Evolutionary conservation across 1,140 invertebrate genomes (phyloP).

Genomic region (Drosophila oshimai): DNA sequence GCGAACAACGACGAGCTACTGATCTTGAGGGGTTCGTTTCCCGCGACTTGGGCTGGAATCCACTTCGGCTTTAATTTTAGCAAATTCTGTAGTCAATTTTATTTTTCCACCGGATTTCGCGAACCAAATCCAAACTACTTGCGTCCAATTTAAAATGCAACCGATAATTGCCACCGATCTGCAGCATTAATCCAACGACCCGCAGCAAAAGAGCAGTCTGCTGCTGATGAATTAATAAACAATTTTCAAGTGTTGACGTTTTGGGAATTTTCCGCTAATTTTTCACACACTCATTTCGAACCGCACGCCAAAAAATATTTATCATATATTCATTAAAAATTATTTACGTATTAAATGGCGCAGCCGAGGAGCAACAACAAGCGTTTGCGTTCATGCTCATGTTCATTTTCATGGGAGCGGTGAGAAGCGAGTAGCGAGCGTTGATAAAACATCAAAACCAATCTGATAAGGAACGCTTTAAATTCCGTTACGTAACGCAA

Average conservation of each 20-base stretch:
- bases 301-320: constrained; percentile 53
- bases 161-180: constrained; percentile 7
- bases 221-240: constrained; percentile 19
- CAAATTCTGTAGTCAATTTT: too few relatives aligned
- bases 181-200: background rate
- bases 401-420: constrained; percentile 6
- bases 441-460: constrained; percentile 78
- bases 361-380: constrained; percentile 27
- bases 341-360: constrained; percentile 67
- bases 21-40: background rate
- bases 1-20: background rate
- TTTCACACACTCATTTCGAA: constrained; percentile 57
- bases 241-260: constrained; percentile 55
- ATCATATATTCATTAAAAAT: constrained; percentile 79
- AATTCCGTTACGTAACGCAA: constrained; percentile 82
- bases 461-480: constrained; percentile 82
- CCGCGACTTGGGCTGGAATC: too few relatives aligned
- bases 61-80: too few relatives aligned
- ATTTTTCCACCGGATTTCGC: too few relatives aligned
- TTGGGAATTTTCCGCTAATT: constrained; percentile 68
- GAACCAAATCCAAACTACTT: background rate
- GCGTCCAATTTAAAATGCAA: background rate
- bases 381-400: background rate
- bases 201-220: background rate
- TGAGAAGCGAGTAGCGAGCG: constrained; percentile 44